Base-by-base conservation (phyloP, 2,888 invertebrate genomes). In the Eledona agricola region DNA sequence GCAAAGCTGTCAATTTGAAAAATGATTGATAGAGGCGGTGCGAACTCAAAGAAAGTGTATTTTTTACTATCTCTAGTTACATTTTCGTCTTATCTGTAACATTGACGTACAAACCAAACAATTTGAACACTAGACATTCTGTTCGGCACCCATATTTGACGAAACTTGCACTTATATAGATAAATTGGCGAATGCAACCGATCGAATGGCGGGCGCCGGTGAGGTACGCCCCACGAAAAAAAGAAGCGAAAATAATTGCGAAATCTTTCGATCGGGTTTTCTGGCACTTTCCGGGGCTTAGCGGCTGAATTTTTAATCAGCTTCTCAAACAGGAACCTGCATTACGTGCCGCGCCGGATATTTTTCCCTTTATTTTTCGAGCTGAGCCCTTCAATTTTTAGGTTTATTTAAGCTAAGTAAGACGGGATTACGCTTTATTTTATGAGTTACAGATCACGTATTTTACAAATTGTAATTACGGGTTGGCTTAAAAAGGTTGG, bases 251-350 rank as follows among this genome's bases (percentile, higher is more conserved):
- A 74, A 73, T 73, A 74, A 73, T 73, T 72, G 72, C 66, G 58
- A 72, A 71, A 73, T 75, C 73, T 74, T 74, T 63, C 72, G 69
- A 71, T 70, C 73, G 67, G 72, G 68, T 72, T 71, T 69, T 63
- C 65, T 62, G 67, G 71, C 74, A 74, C 75, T 76, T 74, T 67
- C 69, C 66, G 64, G 57, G 71, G 75, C 75, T 76, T 76, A 75
- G 64, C 72, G 71, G 69, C 69, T 70, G 71, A 73, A 75, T 76
- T 76, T 75, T 76, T 76, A 76, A 76, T 76, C 75, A 76, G 72
- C 65, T 74, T 72, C 75, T 76, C 76, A 75, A 76, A 76, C 75
- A 75, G 66, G 65, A 60, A 62, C 55, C 57, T 56, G 58, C 47
- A 58, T 58, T 49, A 51, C 45, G 20, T 19, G n/a, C n/a, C 6